Evolutionary conservation across 2,797 vertebrate species (phyloP).

Genomic region (Geotrypetes seraphini): DNA sequence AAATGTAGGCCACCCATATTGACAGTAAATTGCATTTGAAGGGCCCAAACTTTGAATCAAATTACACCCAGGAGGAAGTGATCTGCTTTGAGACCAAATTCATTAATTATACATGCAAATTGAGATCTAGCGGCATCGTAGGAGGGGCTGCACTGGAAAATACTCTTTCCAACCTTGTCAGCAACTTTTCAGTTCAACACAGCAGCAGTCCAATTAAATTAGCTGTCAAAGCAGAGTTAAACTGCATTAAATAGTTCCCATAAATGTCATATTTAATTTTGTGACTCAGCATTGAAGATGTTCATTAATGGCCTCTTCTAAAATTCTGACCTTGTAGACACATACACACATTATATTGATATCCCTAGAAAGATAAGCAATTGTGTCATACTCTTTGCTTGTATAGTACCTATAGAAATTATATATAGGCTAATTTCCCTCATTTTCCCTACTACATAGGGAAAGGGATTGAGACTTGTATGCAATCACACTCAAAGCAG

Average conservation of each 20-base stretch:
- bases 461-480: too few relatives aligned
- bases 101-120: slow-evolving; percentile 28
- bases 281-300: slow-evolving; percentile 18
- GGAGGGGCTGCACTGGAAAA: slow-evolving; percentile 2
- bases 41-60: slow-evolving; percentile 7
- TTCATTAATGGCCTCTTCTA: slow-evolving; percentile 25
- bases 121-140: slow-evolving; percentile 13
- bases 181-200: slow-evolving; percentile 24
- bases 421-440: too few relatives aligned
- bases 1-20: not conserved
- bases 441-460: too few relatives aligned
- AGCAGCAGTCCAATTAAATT: slow-evolving; percentile 48
- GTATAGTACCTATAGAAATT: not conserved
- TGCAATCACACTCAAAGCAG: too few relatives aligned
- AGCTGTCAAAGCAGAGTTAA: slow-evolving; percentile 33
- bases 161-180: slow-evolving; percentile 23
- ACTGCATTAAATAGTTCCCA: slow-evolving; percentile 24
- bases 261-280: slow-evolving; percentile 51
- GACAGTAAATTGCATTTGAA: slow-evolving; percentile 4
- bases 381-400: not conserved
- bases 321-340: slow-evolving; percentile 12
- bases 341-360: slow-evolving; percentile 26
- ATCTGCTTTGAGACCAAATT: not conserved
- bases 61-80: slow-evolving; percentile 1
- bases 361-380: slow-evolving; percentile 14